These are phyloP conservation scores for Siniperca undulata DNA, from an alignment of 2,797 vertebrate species.

Conservation along the genomic window DNA sequence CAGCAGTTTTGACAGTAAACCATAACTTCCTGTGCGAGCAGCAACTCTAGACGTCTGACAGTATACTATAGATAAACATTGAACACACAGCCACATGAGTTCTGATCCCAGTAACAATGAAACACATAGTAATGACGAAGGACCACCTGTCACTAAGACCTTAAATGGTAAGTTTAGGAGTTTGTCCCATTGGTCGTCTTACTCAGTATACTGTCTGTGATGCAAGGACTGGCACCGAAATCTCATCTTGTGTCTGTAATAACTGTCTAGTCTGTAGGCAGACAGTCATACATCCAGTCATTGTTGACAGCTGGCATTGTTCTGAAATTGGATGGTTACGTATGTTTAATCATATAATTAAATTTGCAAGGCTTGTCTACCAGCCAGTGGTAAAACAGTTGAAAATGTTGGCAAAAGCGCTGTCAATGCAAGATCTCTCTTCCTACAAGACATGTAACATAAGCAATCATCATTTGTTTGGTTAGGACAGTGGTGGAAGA, in stretches of 20 bases:
- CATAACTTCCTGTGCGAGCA: slow-evolving; percentile 42
- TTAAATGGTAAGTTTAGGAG: background rate
- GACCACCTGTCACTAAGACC: slow-evolving; percentile 16
- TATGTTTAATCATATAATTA: slow-evolving; percentile 62
- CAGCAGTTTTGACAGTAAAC: slow-evolving; percentile 28
- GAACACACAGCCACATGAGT: background rate
- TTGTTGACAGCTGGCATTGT: slow-evolving; percentile 67
- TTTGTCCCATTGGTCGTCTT: background rate
- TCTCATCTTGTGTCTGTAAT: slow-evolving; percentile 47
- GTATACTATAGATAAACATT: background rate
- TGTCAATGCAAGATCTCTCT: background rate
- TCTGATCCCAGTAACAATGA: background rate
- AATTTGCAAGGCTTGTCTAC: slow-evolving; percentile 21
- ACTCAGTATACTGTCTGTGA: background rate
- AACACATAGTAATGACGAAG: background rate
- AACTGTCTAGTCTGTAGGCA: slow-evolving; percentile 41
- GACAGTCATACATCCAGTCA: slow-evolving; percentile 36
- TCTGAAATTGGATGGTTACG: slow-evolving; percentile 40
- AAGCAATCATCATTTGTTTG: background rate
- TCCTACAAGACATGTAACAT: background rate
- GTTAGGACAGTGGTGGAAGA: background rate
- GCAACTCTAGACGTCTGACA: slow-evolving; percentile 19
- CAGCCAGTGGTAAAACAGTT: slow-evolving; percentile 18
- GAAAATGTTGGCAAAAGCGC: slow-evolving; percentile 26
- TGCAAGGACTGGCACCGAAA: slow-evolving; percentile 30